Conservation (phyloP, 2,797 vertebrate genomes). For the Catostomus latipinnis region DNA sequence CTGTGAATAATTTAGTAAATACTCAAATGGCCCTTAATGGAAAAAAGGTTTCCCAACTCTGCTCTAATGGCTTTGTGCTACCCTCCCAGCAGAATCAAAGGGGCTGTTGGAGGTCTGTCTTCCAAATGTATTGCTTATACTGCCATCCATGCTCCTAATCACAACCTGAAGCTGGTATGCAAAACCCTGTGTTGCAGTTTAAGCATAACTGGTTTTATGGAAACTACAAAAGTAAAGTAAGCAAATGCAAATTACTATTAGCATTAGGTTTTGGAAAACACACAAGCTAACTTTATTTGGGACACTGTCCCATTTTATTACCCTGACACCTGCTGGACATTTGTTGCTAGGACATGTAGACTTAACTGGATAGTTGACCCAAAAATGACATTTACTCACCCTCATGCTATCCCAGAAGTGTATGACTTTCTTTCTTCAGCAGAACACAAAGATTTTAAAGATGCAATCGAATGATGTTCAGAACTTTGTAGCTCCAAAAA, state of each 20-base stretch:
- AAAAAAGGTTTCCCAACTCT: too few species aligned
- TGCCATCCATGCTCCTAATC: neutral
- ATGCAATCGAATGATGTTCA: too few species aligned
- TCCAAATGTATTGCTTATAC: too few species aligned
- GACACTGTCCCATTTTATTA: constrained; percentile 36
- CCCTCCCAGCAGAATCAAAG: neutral
- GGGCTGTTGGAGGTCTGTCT: neutral
- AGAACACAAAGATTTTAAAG: too few species aligned
- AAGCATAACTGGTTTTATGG: neutral
- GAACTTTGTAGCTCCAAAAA: too few species aligned
- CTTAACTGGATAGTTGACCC: too few species aligned
- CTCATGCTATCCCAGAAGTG: too few species aligned
- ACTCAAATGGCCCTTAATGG: too few species aligned
- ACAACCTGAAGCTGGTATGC: too few species aligned
- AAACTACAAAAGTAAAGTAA: neutral
- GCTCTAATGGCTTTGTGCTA: neutral
- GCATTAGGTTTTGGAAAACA: neutral
- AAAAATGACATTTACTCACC: too few species aligned
- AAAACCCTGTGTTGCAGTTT: neutral
- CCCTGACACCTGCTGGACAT: constrained; percentile 72
- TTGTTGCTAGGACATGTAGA: neutral
- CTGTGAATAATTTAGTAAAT: too few species aligned
- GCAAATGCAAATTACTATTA: neutral
- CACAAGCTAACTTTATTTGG: neutral
- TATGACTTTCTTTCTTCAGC: too few species aligned